Evolutionary conservation across 2,797 vertebrate species (phyloP), one percentile per base, ranked within the genome.

Genomic region (Philypnodon macrostomus): DNA sequence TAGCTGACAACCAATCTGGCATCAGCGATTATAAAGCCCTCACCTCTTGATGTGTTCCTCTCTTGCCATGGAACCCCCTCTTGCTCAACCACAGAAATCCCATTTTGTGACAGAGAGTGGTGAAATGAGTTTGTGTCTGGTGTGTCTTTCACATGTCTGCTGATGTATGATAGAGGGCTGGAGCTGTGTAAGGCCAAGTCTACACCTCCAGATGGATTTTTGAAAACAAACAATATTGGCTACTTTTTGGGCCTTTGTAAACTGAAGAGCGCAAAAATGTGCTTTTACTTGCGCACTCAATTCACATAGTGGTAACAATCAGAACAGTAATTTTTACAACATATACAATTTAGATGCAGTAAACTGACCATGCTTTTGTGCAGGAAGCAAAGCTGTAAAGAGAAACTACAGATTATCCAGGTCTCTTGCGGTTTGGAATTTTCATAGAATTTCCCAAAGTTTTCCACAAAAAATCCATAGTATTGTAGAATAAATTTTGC

Each of bases 1-100:
- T 75, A 69, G 77, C 76, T 85, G 87, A 87, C 84, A 87, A 81
- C 75, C 84, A 83, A 78, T 88, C 81, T 85, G 80, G 75, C 78
- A 82, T 84, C 74, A 59, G 79, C 54, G 71, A 83, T 85, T 88
- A 83, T 80, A 71, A 83, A 85, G 78, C 71, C 51, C 60, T 84
- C 73, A 73, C 73, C 77, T 73, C 65, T 54, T 67, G 41, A 75
- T 69, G 74, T 62, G 78, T 65, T 54, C 67, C 69, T 70, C 67
- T 75, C 64, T 62, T 58, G 53, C 58, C 56, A 62, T 36, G 42
- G 54, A 69, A 70, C 77, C 41, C 70, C 71, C 75, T 61, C 68
- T 47, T 63, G 66, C 66, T 80, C 58, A 61, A 68, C 78, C 71
- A 77, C 67, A 56, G 48, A 80, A 87, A 87, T 77, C 73, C 62